These are phyloP conservation scores for Willowsia nigromaculata DNA, from an alignment of 2,888 invertebrate species.

Conservation along the genomic window DNA sequence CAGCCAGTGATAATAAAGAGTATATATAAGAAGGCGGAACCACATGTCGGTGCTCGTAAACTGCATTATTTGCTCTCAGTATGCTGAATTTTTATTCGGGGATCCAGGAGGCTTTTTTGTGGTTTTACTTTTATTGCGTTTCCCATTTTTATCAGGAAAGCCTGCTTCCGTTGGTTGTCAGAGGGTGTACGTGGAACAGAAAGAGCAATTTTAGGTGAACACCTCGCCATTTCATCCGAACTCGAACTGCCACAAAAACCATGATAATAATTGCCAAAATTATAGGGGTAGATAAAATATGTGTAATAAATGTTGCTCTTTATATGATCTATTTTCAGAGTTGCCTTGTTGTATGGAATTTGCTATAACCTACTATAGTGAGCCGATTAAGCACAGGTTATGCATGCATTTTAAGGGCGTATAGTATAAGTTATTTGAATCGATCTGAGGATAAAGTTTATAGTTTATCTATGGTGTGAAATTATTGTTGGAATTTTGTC, in stretches of 20 bases:
- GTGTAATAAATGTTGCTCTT: not conserved
- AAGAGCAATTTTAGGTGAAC: no score
- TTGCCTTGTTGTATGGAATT: no score
- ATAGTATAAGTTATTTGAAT: not conserved
- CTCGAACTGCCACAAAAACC: not conserved
- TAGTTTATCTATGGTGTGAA: no score
- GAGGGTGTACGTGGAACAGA: no score
- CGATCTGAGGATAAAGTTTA: not conserved
- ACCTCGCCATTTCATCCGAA: no score
- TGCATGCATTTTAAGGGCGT: not conserved
- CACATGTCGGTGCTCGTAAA: not conserved
- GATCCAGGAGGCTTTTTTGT: not conserved
- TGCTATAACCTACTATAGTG: no score
- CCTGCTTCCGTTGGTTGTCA: not conserved
- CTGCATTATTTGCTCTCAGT: not conserved
- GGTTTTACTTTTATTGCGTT: constrained; percentile 30
- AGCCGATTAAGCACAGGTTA: not conserved
- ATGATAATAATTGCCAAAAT: not conserved
- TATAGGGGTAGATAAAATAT: not conserved
- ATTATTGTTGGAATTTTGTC: not conserved
- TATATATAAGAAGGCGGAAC: not conserved
- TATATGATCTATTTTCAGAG: not conserved
- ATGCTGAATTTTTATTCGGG: not conserved
- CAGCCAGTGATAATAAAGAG: not conserved
- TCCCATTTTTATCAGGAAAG: not conserved